phyloP scores from a whole-genome alignment of 2,113 vertebrate genomes.

The Coregonus clupeaformis region DNA sequence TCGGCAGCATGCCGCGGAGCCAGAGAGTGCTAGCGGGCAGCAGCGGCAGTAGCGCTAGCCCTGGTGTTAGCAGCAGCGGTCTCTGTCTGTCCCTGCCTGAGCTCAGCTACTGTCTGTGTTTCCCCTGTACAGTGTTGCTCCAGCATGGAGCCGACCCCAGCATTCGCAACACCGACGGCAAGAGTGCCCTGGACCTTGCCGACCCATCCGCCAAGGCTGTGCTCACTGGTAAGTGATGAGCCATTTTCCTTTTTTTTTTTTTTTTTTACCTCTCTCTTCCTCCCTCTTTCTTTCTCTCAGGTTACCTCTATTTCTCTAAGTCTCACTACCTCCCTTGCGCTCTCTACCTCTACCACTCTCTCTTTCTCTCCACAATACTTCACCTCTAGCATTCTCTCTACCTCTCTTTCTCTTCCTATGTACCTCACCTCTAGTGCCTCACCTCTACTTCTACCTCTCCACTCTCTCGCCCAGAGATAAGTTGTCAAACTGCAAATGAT shows the following conservation, averaged over 20 bases:
- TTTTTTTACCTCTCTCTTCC: background rate
- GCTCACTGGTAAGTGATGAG: constrained; percentile 86
- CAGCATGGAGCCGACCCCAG: constrained; percentile 98
- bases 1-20: constrained; percentile 82
- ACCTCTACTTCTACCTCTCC: no score
- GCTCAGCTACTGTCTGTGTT: constrained; percentile 93
- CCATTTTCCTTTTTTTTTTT: background rate
- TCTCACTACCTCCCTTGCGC: background rate
- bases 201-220: constrained; percentile 98
- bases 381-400: no score
- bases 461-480: no score
- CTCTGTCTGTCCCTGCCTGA: constrained; percentile 80
- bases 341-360: background rate
- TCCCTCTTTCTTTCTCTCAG: background rate
- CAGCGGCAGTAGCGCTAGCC: constrained; percentile 30
- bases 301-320: background rate
- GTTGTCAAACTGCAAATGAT: no score
- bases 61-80: constrained; percentile 43
- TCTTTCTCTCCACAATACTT: background rate
- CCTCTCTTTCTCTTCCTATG: no score
- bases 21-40: constrained; percentile 70
- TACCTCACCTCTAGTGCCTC: no score
- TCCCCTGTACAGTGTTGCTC: constrained; percentile 97
- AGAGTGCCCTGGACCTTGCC: constrained; percentile 95
- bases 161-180: constrained; percentile 99